These are phyloP conservation scores for Cryptotermes secundus DNA, from an alignment of 1,140 invertebrate species.

Conservation along the genomic window DNA sequence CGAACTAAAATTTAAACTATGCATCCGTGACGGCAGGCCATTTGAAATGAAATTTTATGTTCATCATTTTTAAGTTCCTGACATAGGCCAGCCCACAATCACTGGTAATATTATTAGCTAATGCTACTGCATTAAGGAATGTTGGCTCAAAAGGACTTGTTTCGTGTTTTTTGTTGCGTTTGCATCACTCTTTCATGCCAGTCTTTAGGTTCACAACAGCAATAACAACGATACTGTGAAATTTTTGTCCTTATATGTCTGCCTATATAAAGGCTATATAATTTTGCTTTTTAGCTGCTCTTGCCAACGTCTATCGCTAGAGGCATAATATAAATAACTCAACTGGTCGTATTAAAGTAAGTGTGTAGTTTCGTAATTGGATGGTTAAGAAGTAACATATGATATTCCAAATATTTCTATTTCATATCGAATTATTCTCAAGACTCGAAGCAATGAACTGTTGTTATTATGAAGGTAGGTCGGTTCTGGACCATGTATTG, in stretches of 20 bases:
- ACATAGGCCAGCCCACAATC: not conserved
- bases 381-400: too few relatives aligned
- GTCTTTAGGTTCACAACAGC: not conserved
- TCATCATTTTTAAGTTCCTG: not conserved
- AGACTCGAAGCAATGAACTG: too few relatives aligned
- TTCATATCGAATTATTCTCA: too few relatives aligned
- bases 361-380: too few relatives aligned
- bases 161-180: not conserved
- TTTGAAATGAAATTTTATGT: not conserved
- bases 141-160: not conserved
- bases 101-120: not conserved
- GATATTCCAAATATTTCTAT: too few relatives aligned
- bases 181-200: not conserved
- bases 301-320: too few relatives aligned
- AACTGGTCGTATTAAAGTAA: too few relatives aligned
- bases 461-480: too few relatives aligned
- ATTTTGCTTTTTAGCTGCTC: too few relatives aligned
- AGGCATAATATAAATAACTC: too few relatives aligned
- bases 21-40: not conserved
- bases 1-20: not conserved
- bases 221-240: not conserved
- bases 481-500: too few relatives aligned
- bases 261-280: too few relatives aligned
- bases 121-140: constrained; percentile 6
- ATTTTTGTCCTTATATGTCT: not conserved